Evolutionary conservation across 1,140 invertebrate genomes (phyloP).

Genomic region (Neodiprion fabricii): DNA sequence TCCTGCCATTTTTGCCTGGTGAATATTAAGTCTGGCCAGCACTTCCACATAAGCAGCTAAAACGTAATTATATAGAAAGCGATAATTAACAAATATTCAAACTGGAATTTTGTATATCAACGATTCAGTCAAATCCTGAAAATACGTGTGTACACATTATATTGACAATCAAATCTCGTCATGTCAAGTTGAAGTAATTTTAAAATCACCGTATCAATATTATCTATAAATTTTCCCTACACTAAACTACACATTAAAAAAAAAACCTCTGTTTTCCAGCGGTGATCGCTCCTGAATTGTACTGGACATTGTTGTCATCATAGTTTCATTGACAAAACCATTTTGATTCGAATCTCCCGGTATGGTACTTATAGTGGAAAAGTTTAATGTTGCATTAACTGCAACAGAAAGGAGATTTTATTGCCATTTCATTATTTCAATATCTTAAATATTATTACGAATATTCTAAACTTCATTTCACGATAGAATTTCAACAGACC

Average conservation of each 20-base stretch:
- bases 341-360: conserved; percentile 24
- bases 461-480: neutral
- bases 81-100: conserved; percentile 61
- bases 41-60: conserved; percentile 55
- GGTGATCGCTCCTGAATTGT: neutral
- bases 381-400: conserved; percentile 29
- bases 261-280: neutral
- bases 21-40: conserved; percentile 67
- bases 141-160: neutral
- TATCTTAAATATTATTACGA: conserved; percentile 12
- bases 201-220: neutral
- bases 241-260: no score
- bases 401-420: conserved; percentile 1
- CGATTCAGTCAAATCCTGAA: neutral
- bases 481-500: conserved; percentile 31
- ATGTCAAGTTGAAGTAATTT: conserved; percentile 1
- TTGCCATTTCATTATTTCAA: neutral
- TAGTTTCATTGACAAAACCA: conserved; percentile 33
- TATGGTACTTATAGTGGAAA: conserved; percentile 30
- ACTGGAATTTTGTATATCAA: neutral
- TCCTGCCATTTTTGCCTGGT: conserved; percentile 73
- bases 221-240: no score
- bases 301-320: conserved; percentile 27
- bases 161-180: neutral
- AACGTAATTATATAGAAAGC: conserved; percentile 53